Evolutionary conservation across 2,797 vertebrate genomes (phyloP).

Genomic region (Alexandromys oeconomus): DNA sequence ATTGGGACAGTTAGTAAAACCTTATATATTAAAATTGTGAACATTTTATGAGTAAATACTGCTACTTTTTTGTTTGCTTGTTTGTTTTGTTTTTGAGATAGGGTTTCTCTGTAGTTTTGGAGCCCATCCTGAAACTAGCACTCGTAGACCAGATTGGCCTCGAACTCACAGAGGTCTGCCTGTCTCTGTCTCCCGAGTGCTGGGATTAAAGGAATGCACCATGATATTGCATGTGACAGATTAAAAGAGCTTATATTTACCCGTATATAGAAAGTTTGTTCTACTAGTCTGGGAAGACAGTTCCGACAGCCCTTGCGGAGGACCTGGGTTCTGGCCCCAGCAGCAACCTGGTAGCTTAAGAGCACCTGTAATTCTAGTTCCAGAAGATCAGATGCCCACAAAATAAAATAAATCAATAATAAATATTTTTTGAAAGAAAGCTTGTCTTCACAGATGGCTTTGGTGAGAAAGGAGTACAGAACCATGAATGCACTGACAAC

Average conservation of each 20-base stretch:
- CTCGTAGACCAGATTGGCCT: too few species aligned
- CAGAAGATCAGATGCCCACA: background rate
- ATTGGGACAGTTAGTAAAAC: background rate
- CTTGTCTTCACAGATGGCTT: background rate
- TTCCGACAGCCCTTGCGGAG: background rate
- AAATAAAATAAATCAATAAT: background rate
- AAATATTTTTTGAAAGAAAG: background rate
- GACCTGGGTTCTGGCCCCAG: background rate
- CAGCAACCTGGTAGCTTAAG: background rate
- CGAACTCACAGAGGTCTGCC: too few species aligned
- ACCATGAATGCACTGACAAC: background rate
- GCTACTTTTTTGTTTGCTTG: background rate
- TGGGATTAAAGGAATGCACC: too few species aligned
- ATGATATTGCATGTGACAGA: background rate
- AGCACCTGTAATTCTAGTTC: too few species aligned
- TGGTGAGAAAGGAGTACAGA: background rate
- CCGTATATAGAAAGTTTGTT: background rate
- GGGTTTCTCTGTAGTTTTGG: too few species aligned
- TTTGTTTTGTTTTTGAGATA: too few species aligned
- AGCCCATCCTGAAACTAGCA: too few species aligned
- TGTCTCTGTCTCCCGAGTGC: too few species aligned
- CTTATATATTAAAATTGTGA: background rate
- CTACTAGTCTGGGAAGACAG: background rate
- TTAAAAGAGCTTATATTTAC: background rate
- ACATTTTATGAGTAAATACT: slow-evolving; percentile 55